phyloP scores from a whole-genome alignment of 2,113 vertebrate species.

The Epinephelus cyanopodus region DNA sequence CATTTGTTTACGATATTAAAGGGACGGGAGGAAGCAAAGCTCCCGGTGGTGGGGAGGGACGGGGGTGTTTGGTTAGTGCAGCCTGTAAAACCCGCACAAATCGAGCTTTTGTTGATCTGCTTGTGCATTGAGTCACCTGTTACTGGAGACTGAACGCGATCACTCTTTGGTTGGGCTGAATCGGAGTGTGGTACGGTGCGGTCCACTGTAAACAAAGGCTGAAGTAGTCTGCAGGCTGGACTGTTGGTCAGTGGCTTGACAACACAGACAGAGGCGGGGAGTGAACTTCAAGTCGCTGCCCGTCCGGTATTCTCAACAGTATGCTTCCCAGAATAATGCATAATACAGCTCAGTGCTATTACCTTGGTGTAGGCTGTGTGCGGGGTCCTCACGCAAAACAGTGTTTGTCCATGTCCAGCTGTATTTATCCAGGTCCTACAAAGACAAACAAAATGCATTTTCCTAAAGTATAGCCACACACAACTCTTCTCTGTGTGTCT shows the following conservation, averaged over 20 bases:
- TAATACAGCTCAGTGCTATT: slow-evolving; percentile 38
- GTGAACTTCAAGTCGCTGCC: slow-evolving; percentile 61
- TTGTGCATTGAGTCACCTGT: slow-evolving; percentile 72
- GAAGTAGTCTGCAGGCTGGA: slow-evolving; percentile 52
- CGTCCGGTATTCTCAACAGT: slow-evolving; percentile 24
- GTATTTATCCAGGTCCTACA: slow-evolving; percentile 37
- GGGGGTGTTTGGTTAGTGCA: slow-evolving; percentile 43
- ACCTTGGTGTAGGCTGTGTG: slow-evolving; percentile 50
- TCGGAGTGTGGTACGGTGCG: slow-evolving; percentile 32
- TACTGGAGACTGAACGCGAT: slow-evolving; percentile 50
- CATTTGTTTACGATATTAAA: slow-evolving; percentile 72
- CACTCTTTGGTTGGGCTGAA: slow-evolving; percentile 25
- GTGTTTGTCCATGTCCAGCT: slow-evolving; percentile 24
- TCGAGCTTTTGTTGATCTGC: slow-evolving; percentile 53
- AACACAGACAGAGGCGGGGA: slow-evolving; percentile 56
- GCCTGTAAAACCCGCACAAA: slow-evolving; percentile 33
- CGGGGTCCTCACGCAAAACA: slow-evolving; percentile 32
- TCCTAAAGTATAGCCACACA: slow-evolving; percentile 58
- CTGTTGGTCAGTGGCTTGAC: slow-evolving; percentile 62
- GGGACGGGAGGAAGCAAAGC: slow-evolving; percentile 39
- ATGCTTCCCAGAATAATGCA: slow-evolving; percentile 22
- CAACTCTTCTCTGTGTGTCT: slow-evolving; percentile 59
- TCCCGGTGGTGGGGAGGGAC: slow-evolving; percentile 30
- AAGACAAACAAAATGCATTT: slow-evolving; percentile 51
- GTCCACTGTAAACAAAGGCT: slow-evolving; percentile 79